A percentile compares a stretch with the other conserved stretches of the same genome.
These are phyloP conservation scores for Mycetomoellerius zeteki DNA, from an alignment of 1,140 invertebrate species.

Conservation along the genomic window DNA sequence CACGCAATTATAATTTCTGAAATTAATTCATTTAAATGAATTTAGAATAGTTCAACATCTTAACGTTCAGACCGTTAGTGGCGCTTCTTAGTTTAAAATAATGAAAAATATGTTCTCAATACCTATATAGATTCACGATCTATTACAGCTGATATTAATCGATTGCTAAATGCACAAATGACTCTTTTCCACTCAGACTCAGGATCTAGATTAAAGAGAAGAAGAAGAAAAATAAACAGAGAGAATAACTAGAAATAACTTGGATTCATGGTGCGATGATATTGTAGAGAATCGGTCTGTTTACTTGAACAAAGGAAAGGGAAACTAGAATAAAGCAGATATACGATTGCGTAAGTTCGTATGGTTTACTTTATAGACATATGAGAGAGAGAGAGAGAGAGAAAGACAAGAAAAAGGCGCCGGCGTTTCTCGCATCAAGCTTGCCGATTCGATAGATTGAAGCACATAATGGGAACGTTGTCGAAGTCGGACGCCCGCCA, in stretches of 20 bases:
- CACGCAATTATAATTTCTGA: no score
- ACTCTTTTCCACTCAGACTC: not conserved
- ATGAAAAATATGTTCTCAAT: not conserved
- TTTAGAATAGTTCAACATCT: no score
- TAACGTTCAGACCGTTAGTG: no score
- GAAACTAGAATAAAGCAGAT: slow-evolving; percentile 29
- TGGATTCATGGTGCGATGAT: not conserved
- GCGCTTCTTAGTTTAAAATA: no score
- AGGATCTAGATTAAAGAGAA: not conserved
- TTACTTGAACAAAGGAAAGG: not conserved
- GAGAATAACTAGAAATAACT: slow-evolving; percentile 6
- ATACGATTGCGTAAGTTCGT: slow-evolving; percentile 41
- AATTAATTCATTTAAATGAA: no score
- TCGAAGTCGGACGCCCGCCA: slow-evolving; percentile 1
- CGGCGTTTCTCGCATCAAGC: slow-evolving; percentile 18
- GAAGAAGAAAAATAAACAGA: slow-evolving; percentile 6
- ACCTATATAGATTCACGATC: not conserved
- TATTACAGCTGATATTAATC: not conserved
- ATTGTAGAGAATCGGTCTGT: slow-evolving; percentile 1
- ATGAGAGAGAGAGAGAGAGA: not conserved
- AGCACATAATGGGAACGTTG: slow-evolving; percentile 55
- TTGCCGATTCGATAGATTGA: slow-evolving; percentile 29
- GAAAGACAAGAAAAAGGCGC: slow-evolving; percentile 9
- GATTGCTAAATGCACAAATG: not conserved
- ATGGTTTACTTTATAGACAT: slow-evolving; percentile 34